These are phyloP conservation scores for Caenorhabditis zanzibari DNA, from an alignment of 2,888 invertebrate species.

Conservation along the genomic window DNA sequence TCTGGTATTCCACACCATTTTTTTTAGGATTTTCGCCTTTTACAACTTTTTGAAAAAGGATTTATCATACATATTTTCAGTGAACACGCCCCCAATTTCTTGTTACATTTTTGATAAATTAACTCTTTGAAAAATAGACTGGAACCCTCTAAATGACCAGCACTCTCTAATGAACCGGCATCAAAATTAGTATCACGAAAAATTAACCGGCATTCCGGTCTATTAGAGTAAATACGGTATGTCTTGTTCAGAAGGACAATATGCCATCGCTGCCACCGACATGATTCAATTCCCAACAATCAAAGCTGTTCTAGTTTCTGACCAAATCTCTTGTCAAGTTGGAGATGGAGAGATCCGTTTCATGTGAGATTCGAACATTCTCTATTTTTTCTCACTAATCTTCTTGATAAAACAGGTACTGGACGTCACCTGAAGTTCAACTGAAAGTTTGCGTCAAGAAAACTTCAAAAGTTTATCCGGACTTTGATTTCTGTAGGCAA, in stretches of 20 bases:
- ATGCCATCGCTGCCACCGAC: constrained; percentile 81
- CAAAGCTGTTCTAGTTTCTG: constrained; percentile 81
- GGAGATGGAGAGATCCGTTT: constrained; percentile 76
- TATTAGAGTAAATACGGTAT: too few relatives aligned
- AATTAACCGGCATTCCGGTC: too few relatives aligned
- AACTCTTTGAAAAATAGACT: too few relatives aligned
- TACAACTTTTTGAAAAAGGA: too few relatives aligned
- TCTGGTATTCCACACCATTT: too few relatives aligned
- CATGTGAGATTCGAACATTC: constrained; percentile 61
- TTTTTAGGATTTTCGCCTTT: too few relatives aligned
- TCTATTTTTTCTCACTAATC: not conserved
- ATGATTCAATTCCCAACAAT: constrained; percentile 74
- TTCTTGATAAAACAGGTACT: constrained; percentile 74
- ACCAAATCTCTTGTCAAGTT: constrained; percentile 75
- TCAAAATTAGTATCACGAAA: too few relatives aligned
- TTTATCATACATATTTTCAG: too few relatives aligned
- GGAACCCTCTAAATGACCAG: too few relatives aligned
- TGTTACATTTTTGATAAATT: too few relatives aligned
- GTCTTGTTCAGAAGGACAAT: constrained; percentile 79
- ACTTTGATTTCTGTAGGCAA: constrained; percentile 80
- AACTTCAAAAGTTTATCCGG: constrained; percentile 72
- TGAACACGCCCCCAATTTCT: too few relatives aligned
- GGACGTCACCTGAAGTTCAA: constrained; percentile 82
- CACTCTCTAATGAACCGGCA: too few relatives aligned
- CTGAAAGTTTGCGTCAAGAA: constrained; percentile 79